phyloP scores from a whole-genome alignment of 2,888 invertebrate species.

The Kuschelorhynchus macadamiae region DNA sequence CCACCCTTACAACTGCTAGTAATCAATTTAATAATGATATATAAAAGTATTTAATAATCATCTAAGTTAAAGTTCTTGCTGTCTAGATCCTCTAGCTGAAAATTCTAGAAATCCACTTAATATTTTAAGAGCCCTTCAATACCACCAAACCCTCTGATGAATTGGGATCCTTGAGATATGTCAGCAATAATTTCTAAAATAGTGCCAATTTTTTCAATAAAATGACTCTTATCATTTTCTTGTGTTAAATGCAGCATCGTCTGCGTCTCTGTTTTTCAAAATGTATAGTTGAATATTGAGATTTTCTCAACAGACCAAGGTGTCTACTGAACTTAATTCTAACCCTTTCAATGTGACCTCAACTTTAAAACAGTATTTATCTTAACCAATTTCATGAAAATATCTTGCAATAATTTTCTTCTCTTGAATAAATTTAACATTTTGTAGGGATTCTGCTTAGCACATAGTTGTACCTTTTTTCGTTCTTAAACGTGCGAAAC shows the following conservation, averaged over 20 bases:
- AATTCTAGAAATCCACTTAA: conserved; percentile 98
- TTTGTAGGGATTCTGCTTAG: conserved; percentile 96
- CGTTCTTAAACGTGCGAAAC: conserved; percentile 99
- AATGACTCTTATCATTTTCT: conserved; percentile 99
- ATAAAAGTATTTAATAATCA: conserved; percentile 81
- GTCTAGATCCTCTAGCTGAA: conserved; percentile 89
- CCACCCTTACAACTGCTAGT: conserved; percentile 61
- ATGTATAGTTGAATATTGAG: conserved; percentile 98
- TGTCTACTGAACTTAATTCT: conserved; percentile 98
- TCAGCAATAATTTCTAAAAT: conserved; percentile 99
- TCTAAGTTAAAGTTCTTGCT: conserved; percentile 92
- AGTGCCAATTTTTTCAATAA: conserved; percentile 98
- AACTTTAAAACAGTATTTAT: conserved; percentile 99
- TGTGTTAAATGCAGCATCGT: conserved; percentile 96
- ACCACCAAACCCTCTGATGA: conserved; percentile 99
- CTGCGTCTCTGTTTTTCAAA: conserved; percentile 90
- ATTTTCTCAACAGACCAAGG: conserved; percentile 99
- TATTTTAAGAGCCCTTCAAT: conserved; percentile 99
- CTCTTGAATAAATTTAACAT: conserved; percentile 99
- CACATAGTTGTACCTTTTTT: conserved; percentile 99
- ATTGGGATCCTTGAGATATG: conserved; percentile 99
- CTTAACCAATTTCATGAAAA: conserved; percentile 87
- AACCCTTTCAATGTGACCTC: conserved; percentile 97
- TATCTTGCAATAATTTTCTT: conserved; percentile 97
- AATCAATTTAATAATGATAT: conserved; percentile 45